Evolutionary conservation across 2,888 invertebrate species (phyloP).

Genomic region (Candidula unifasciata): DNA sequence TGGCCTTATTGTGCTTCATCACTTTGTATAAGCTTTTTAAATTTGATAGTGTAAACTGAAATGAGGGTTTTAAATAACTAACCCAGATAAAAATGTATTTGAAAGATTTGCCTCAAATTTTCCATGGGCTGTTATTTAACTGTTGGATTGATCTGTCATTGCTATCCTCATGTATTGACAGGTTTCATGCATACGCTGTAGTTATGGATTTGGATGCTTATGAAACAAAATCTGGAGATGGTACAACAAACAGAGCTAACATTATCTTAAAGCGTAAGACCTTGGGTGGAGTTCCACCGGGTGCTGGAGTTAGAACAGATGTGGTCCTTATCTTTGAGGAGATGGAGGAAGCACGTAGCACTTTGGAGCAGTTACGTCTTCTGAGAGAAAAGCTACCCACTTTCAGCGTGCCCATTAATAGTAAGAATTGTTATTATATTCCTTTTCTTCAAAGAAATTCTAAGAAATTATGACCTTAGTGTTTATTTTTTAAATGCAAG

Average conservation of each 20-base stretch:
- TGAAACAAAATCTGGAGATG: slow-evolving; percentile 70
- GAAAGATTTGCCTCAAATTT: too few relatives aligned
- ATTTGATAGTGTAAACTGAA: too few relatives aligned
- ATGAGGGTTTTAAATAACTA: too few relatives aligned
- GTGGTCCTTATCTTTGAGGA: slow-evolving; percentile 77
- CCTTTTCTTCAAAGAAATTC: too few relatives aligned
- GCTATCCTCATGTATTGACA: slow-evolving; percentile 50
- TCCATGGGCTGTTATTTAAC: too few relatives aligned
- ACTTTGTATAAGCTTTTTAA: too few relatives aligned
- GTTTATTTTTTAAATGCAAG: too few relatives aligned
- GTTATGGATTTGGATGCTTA: slow-evolving; percentile 77
- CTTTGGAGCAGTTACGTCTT: slow-evolving; percentile 68
- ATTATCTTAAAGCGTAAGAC: slow-evolving; percentile 74
- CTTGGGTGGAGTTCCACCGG: slow-evolving; percentile 76
- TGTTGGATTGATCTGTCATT: too few relatives aligned
- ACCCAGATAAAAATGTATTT: too few relatives aligned
- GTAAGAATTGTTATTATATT: neutral
- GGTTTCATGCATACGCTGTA: slow-evolving; percentile 77
- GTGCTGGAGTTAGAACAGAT: slow-evolving; percentile 77
- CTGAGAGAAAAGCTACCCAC: slow-evolving; percentile 62
- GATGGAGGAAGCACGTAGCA: slow-evolving; percentile 75
- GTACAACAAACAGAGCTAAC: slow-evolving; percentile 68
- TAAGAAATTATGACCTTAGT: too few relatives aligned
- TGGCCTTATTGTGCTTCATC: too few relatives aligned
- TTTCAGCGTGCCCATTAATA: neutral